A percentile compares a stretch with the other conserved stretches of the same genome.
These are phyloP conservation scores for Arizona elegans DNA, from an alignment of 2,113 vertebrate species.

Conservation along the genomic window DNA sequence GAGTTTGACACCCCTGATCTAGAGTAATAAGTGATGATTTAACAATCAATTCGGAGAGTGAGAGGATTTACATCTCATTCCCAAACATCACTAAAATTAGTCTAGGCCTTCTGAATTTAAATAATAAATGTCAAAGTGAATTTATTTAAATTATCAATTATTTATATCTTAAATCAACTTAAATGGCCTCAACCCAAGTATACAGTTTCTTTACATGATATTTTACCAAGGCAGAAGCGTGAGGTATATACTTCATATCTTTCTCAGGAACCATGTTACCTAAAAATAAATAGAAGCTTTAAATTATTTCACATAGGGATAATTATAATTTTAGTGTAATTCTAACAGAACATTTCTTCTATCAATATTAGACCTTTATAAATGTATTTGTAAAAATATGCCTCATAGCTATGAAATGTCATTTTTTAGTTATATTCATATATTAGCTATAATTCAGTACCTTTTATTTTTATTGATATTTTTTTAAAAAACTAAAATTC, in stretches of 20 bases:
- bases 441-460: background rate
- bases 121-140: background rate
- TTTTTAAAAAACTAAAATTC: too few relatives aligned
- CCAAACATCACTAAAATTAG: background rate
- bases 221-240: background rate
- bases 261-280: background rate
- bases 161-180: background rate
- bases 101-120: background rate
- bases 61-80: background rate
- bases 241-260: background rate
- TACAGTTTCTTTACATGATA: background rate
- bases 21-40: background rate
- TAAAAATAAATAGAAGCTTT: background rate
- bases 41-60: background rate
- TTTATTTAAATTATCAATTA: background rate
- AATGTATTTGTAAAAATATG: background rate
- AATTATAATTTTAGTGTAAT: background rate
- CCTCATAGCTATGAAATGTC: background rate
- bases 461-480: background rate
- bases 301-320: background rate
- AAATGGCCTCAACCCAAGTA: background rate
- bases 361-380: background rate
- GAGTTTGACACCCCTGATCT: too few relatives aligned
- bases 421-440: background rate
- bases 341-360: background rate